These are phyloP conservation scores for Drosophila ogumai DNA, from an alignment of 1,140 invertebrate genomes.

Conservation along the genomic window DNA sequence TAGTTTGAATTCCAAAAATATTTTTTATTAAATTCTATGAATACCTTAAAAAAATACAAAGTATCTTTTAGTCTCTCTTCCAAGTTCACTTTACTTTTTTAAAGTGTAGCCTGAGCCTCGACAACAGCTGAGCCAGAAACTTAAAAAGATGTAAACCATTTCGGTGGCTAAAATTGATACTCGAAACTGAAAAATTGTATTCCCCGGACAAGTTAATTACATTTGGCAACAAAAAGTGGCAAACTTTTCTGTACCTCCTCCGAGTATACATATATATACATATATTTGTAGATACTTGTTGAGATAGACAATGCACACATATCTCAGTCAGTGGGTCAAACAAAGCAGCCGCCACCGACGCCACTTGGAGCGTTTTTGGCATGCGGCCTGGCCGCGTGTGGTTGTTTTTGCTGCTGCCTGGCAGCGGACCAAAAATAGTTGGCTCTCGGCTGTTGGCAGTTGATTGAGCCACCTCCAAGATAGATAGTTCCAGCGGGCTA, in stretches of 20 bases:
- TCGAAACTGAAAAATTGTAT: constrained; percentile 26
- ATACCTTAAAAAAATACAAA: background rate
- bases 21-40: background rate
- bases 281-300: constrained; percentile 32
- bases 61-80: background rate
- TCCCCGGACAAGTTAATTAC: constrained; percentile 40
- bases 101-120: background rate
- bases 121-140: constrained; percentile 5
- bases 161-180: constrained; percentile 23
- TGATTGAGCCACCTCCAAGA: constrained; percentile 68
- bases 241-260: constrained; percentile 38
- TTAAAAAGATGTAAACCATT: constrained; percentile 27
- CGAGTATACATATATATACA: background rate
- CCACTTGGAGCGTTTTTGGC: constrained; percentile 75
- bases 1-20: rapidly evolving
- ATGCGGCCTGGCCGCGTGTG: constrained; percentile 54
- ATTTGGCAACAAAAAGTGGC: constrained; percentile 46
- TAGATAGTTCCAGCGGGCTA: constrained; percentile 35
- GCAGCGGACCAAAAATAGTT: constrained; percentile 77
- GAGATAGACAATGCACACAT: constrained; percentile 42
- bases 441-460: constrained; percentile 42
- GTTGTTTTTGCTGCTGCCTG: constrained; percentile 47
- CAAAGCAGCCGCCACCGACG: constrained; percentile 58
- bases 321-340: constrained; percentile 82
- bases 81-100: background rate